These are phyloP conservation scores for Drosophila cyrtoloma DNA, from an alignment of 2,888 invertebrate genomes.

Conservation along the genomic window DNA sequence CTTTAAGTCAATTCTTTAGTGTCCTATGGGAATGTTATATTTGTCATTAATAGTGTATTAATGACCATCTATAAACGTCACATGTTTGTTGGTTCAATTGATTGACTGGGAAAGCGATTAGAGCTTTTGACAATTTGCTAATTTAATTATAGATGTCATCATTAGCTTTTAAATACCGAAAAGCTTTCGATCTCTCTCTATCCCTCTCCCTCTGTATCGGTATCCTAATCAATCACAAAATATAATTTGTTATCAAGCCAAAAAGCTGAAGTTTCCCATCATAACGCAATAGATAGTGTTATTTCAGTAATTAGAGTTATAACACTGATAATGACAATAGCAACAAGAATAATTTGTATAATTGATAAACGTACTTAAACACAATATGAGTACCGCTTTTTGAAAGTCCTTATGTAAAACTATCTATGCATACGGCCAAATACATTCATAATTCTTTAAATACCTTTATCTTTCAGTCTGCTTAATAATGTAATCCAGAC, in stretches of 20 bases:
- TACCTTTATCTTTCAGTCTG: neutral
- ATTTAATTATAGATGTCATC: slow-evolving; percentile 26
- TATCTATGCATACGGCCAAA: neutral
- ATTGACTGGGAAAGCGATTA: neutral
- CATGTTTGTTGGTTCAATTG: neutral
- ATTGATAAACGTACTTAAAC: slow-evolving; percentile 5
- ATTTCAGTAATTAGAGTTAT: slow-evolving; percentile 1
- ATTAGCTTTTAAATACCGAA: slow-evolving; percentile 11
- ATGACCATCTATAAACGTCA: neutral
- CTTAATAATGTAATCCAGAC: neutral
- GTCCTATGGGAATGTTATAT: neutral
- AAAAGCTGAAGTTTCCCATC: slow-evolving; percentile 14
- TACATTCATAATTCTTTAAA: neutral
- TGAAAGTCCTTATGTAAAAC: neutral
- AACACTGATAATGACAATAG: neutral
- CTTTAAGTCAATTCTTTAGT: neutral
- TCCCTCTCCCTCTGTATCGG: neutral
- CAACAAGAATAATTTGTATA: neutral
- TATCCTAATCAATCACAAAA: slow-evolving; percentile 15
- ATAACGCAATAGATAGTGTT: neutral
- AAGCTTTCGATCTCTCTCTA: neutral
- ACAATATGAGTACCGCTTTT: neutral
- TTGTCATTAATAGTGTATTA: neutral
- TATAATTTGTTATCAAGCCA: slow-evolving; percentile 30
- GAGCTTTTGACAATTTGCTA: neutral